phyloP scores from a whole-genome alignment of 2,888 invertebrate genomes.

The Pherbina coryleti region DNA sequence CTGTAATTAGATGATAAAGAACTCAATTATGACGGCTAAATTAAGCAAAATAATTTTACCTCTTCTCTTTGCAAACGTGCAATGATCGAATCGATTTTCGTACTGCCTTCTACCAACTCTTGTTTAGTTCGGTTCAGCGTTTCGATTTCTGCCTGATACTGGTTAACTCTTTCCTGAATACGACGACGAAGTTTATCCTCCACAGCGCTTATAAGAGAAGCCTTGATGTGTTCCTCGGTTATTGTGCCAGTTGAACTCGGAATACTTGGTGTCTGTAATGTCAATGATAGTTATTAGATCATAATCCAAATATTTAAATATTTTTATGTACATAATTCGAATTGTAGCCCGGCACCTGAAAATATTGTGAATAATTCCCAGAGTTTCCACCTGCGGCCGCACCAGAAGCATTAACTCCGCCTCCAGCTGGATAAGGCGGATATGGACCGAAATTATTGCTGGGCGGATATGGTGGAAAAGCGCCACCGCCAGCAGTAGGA shows the following conservation, averaged over 20 bases:
- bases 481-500: conserved; percentile 66
- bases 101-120: conserved; percentile 87
- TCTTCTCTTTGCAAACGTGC: conserved; percentile 81
- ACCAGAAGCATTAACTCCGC: conserved; percentile 39
- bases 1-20: conserved; percentile 62
- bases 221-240: conserved; percentile 94
- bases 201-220: conserved; percentile 93
- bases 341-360: conserved; percentile 60
- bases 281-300: neutral
- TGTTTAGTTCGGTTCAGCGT: conserved; percentile 88
- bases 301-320: neutral
- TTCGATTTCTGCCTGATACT: conserved; percentile 91
- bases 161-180: conserved; percentile 90
- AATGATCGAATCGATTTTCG: conserved; percentile 84
- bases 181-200: conserved; percentile 92
- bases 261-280: conserved; percentile 63
- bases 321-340: conserved; percentile 60
- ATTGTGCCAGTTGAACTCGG: conserved; percentile 81
- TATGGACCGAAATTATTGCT: conserved; percentile 66
- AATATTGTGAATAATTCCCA: conserved; percentile 72
- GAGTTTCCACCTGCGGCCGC: conserved; percentile 60
- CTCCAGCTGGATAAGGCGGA: conserved; percentile 62
- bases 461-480: conserved; percentile 68
- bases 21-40: neutral
- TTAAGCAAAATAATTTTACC: conserved; percentile 58